Evolutionary conservation across 2,888 invertebrate species (phyloP).

Genomic region (Caenorhabditis plicata): DNA sequence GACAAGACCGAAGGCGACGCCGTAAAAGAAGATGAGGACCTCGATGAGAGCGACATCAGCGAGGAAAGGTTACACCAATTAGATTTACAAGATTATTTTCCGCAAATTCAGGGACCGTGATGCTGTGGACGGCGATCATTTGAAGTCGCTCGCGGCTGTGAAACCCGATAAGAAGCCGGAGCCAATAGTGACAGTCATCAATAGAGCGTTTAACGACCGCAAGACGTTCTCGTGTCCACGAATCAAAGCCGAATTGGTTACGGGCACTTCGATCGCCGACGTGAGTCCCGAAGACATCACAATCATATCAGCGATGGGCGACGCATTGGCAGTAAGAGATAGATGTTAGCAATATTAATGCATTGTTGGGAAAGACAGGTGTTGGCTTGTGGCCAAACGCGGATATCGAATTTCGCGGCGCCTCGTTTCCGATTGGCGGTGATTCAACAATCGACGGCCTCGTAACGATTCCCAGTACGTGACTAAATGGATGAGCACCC

Average conservation of each 20-base stretch:
- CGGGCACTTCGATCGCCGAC: slow-evolving; percentile 56
- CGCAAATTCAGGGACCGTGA: slow-evolving; percentile 22
- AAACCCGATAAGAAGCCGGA: slow-evolving; percentile 15
- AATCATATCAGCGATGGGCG: slow-evolving; percentile 63
- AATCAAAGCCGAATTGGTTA: slow-evolving; percentile 53
- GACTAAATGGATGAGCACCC: too few relatives aligned
- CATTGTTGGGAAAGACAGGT: too few relatives aligned
- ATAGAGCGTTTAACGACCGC: slow-evolving; percentile 53
- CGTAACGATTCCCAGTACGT: slow-evolving; percentile 59
- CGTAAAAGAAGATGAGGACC: slow-evolving; percentile 18
- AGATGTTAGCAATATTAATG: too few relatives aligned
- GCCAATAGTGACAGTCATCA: slow-evolving; percentile 42
- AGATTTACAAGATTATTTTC: neutral
- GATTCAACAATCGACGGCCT: slow-evolving; percentile 65
- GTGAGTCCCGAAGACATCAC: slow-evolving; percentile 61
- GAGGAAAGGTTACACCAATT: slow-evolving; percentile 30
- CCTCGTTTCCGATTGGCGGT: slow-evolving; percentile 61
- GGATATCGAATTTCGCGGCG: slow-evolving; percentile 61
- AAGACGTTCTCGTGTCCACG: slow-evolving; percentile 56
- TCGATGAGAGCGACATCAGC: slow-evolving; percentile 34
- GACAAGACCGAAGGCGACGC: slow-evolving; percentile 18
- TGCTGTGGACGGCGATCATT: slow-evolving; percentile 18
- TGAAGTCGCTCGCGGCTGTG: slow-evolving; percentile 17
- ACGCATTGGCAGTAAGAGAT: slow-evolving; percentile 58
- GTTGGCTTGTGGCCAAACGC: slow-evolving; percentile 58